These are phyloP conservation scores for Falco peregrinus DNA, from an alignment of 2,797 vertebrate species.

Conservation along the genomic window DNA sequence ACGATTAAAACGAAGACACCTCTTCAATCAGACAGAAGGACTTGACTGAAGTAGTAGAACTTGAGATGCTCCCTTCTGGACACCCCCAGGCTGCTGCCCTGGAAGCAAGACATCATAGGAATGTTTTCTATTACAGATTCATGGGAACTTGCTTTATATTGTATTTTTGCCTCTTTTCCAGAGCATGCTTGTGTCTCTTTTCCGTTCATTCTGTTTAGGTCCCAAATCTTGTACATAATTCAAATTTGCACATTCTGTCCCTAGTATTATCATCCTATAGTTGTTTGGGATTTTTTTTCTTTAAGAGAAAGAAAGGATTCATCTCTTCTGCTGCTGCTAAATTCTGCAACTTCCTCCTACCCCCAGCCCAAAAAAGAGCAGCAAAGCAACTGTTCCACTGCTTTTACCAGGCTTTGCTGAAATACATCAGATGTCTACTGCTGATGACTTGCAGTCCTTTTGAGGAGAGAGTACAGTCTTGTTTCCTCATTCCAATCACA, in stretches of 20 bases:
- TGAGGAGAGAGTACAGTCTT: not conserved
- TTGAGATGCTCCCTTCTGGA: not conserved
- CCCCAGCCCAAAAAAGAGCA: not conserved
- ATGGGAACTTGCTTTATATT: not conserved
- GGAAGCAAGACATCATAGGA: not conserved
- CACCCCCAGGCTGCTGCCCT: fast-evolving
- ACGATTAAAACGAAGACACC: not conserved
- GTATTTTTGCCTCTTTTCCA: not conserved
- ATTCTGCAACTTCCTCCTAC: not conserved
- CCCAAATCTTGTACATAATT: not conserved
- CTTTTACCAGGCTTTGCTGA: not conserved
- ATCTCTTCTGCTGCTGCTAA: slow-evolving; percentile 5
- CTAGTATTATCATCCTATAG: not conserved
- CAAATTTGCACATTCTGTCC: not conserved
- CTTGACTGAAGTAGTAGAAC: not conserved
- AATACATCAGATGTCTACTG: not conserved
- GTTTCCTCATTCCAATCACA: not conserved
- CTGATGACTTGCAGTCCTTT: not conserved
- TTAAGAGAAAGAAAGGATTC: not conserved
- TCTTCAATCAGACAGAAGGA: not conserved
- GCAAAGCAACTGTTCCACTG: slow-evolving; percentile 14
- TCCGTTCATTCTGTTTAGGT: not conserved
- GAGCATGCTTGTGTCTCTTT: not conserved
- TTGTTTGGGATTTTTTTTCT: not conserved
- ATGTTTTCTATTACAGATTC: not conserved